These are phyloP conservation scores for Garra rufa DNA, from an alignment of 2,113 vertebrate genomes.

Conservation along the genomic window DNA sequence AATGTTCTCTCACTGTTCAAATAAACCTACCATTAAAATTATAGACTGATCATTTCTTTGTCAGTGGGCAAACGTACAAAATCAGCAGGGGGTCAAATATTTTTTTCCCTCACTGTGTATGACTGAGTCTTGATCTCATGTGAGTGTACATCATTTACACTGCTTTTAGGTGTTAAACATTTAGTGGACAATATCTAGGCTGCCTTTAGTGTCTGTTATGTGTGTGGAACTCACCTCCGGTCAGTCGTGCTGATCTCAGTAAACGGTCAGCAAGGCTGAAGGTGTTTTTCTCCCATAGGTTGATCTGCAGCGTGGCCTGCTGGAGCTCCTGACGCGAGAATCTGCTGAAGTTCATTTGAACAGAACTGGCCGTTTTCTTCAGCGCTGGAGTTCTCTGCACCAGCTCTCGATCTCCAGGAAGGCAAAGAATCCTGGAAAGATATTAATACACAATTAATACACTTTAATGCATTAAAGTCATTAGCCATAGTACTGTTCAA, in stretches of 20 bases:
- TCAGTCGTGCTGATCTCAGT: conserved; percentile 68
- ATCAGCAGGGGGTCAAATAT: too few relatives aligned
- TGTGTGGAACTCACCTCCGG: conserved; percentile 58
- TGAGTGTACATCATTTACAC: neutral
- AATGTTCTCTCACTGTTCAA: too few relatives aligned
- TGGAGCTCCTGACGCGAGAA: conserved; percentile 66
- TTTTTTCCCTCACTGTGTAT: too few relatives aligned
- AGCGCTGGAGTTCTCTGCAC: conserved; percentile 68
- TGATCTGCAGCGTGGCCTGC: conserved; percentile 70
- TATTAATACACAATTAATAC: neutral
- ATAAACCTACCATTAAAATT: too few relatives aligned
- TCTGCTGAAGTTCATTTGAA: conserved; percentile 75
- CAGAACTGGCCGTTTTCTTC: conserved; percentile 76
- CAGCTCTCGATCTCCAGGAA: conserved; percentile 64
- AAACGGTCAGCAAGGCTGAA: conserved; percentile 65
- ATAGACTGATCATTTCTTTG: too few relatives aligned
- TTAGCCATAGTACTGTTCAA: neutral
- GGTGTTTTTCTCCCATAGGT: conserved; percentile 71
- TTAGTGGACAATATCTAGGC: too few relatives aligned
- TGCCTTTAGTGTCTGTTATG: neutral
- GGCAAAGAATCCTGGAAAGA: conserved; percentile 72
- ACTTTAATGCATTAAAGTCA: neutral
- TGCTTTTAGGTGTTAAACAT: too few relatives aligned
- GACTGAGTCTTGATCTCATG: neutral
- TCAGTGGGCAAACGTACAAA: too few relatives aligned